phyloP scores from a whole-genome alignment of 2,888 invertebrate genomes.

The Lissocephala sabroskyi region DNA sequence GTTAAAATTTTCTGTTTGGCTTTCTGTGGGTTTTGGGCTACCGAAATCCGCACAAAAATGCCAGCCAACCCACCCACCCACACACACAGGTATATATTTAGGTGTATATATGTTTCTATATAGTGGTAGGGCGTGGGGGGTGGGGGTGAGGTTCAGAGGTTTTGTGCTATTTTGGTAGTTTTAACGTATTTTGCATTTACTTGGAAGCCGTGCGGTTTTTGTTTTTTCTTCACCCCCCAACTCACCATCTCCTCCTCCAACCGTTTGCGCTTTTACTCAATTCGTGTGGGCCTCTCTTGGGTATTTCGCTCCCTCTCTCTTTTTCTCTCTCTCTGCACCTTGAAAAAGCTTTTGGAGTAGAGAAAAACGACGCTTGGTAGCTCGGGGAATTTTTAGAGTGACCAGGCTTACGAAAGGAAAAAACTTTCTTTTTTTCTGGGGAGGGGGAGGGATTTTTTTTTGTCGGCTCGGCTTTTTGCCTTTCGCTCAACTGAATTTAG shows the following conservation, averaged over 20 bases:
- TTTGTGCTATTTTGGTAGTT: neutral
- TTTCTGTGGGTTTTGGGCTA: slow-evolving; percentile 47
- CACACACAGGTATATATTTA: too few relatives aligned
- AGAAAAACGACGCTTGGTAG: slow-evolving; percentile 44
- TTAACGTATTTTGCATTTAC: slow-evolving; percentile 5
- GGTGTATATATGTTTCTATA: too few relatives aligned
- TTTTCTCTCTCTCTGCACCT: neutral
- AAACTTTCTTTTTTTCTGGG: slow-evolving; percentile 23
- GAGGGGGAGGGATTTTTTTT: too few relatives aligned
- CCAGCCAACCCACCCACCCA: too few relatives aligned
- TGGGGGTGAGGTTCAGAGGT: too few relatives aligned
- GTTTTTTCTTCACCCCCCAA: too few relatives aligned
- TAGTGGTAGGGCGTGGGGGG: too few relatives aligned
- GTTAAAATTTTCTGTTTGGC: slow-evolving; percentile 54
- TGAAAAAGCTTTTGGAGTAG: slow-evolving; percentile 56
- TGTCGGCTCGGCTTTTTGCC: too few relatives aligned
- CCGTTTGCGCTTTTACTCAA: slow-evolving; percentile 37
- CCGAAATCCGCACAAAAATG: neutral
- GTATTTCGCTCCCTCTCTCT: slow-evolving; percentile 2
- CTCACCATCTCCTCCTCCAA: neutral
- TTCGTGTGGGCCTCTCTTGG: slow-evolving; percentile 20
- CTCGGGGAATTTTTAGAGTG: slow-evolving; percentile 33
- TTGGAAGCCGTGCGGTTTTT: neutral
- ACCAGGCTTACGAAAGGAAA: slow-evolving; percentile 39
- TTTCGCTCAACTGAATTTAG: slow-evolving; percentile 14